Base-by-base conservation (phyloP, 92 coral and sea anemone species). In the Palythoa caribaeorum region DNA sequence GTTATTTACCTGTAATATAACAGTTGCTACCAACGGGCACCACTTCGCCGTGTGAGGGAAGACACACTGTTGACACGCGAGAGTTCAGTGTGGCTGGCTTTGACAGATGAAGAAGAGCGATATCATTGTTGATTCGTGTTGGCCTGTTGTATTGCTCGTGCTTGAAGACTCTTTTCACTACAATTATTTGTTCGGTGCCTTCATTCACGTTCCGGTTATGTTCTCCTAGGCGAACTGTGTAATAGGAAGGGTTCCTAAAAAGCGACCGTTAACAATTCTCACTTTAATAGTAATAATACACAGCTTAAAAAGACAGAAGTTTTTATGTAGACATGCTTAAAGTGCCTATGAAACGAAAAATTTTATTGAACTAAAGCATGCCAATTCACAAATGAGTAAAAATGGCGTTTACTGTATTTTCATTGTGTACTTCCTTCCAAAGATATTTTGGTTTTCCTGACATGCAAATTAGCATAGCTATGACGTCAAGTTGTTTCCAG, bases 91-190 rank as follows among this genome's bases (percentile, higher is more conserved):
- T 83, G n/a, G 88, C 95, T 6, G 95, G 91, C 10, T 78, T 85
- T 20, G 76, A 89, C 70, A 93, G 55, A 80, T 90, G 93, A 44
- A 93, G 77, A 47, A 93, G 85, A 16, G 95, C 95, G 55, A 93
- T 88, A 79, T 93, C 95, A 69, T 93, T 93, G 86, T 90, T 93
- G 20, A 93, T 72, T 19, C 54, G 68, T 28, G 74, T 68, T 1
- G 93, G 93, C 0, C n/a, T 75, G 79, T 90, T 88, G 89, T 93
- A 93, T 12, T 21, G 9, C 3, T 93, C 90, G 80, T 93, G 95
- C 14, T 59, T 75, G 36, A 93, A 88, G 3, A 92, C 89, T 52
- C 90, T 54, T 62, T 93, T 93, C 4, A 85, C 95, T 17, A 14
- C 66, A 38, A 93, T 88, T 44, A 65, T 53, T 71, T 90, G 88